Evolutionary conservation across 2,888 invertebrate genomes (phyloP), one percentile per base, ranked within the genome.

Genomic region (Agriopis leucophaearia): DNA sequence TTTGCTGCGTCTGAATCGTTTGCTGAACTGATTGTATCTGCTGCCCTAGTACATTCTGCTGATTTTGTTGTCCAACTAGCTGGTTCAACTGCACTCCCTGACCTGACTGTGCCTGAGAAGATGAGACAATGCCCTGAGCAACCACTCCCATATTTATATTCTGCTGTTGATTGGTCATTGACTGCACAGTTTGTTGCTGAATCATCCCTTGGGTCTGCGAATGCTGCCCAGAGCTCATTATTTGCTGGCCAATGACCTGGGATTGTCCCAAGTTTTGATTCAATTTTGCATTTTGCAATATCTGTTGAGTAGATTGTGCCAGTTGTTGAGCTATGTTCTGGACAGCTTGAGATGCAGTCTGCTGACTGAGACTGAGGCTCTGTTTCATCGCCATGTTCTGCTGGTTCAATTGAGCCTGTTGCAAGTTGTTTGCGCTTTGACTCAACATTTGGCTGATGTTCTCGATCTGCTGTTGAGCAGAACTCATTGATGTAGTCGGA

Each of bases 381-480:
- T 92, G 92, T 70, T 94, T 94, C 89, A 92, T 91, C 4, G 89
- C 88, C 81, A 93, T 79, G 64, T 89, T 93, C 63, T 94, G 93
- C 66, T 92, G 92, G 70, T 88, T 90, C 12, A 91, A 71, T 72
- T 94, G 94, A 61, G 89, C 86, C 66, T 91, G 94, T 71, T 93
- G 92, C 52, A 94, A 78, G 66, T 92, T 93, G 72, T 92, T 93
- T 13, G 93, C 92, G 80, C 92, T 93, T 66, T 94, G 94, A 75
- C 94, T 94, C 42, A 94, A 78, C 93, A 94, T 93, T 76, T 96
- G 96, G 51, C 94, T 94, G 18, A 95, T 95, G 54, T 95, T 92
- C 75, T 95, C 95, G 81, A 95, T 95, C 74, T 95, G 94, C 74
- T 95, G 95, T 74, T 93, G 93, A 16, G 95, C 95, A 51, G 95